A percentile compares a stretch with the other conserved stretches of the same genome.
Evolutionary conservation across 1,140 invertebrate species (phyloP).

Genomic region (Galendromus occidentalis): DNA sequence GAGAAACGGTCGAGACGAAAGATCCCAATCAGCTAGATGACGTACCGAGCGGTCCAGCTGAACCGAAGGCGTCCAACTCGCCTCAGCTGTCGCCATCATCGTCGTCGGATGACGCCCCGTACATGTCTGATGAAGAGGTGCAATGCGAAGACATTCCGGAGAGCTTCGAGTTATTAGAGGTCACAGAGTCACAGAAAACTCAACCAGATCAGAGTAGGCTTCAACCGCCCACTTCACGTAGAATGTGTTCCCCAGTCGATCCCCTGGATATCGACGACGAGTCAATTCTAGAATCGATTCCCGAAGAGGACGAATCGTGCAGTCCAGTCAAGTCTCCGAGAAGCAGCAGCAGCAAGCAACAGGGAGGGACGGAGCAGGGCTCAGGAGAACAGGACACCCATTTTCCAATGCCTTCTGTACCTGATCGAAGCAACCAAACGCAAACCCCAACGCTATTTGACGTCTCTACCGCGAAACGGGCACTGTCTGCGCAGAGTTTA

Average conservation of each 20-base stretch:
- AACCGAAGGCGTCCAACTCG: neutral
- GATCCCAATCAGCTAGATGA: too few relatives aligned
- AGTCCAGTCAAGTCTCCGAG: constrained; percentile 1
- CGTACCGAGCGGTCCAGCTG: too few relatives aligned
- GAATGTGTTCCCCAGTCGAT: constrained; percentile 2
- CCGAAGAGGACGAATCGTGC: constrained; percentile 7
- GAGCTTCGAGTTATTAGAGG: neutral
- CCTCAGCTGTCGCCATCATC: neutral
- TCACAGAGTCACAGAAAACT: neutral
- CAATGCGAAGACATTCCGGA: constrained; percentile 9
- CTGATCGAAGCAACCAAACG: too few relatives aligned
- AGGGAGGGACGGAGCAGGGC: neutral
- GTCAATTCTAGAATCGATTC: constrained; percentile 1
- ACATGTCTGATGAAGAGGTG: constrained; percentile 9
- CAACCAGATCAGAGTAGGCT: neutral
- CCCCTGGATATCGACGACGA: neutral
- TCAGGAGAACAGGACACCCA: neutral
- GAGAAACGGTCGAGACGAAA: too few relatives aligned
- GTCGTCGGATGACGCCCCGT: constrained; percentile 4
- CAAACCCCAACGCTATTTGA: too few relatives aligned
- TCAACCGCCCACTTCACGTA: neutral
- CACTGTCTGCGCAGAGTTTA: too few relatives aligned
- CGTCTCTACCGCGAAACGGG: too few relatives aligned
- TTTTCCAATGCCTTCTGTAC: neutral
- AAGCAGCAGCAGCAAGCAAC: too few relatives aligned